Evolutionary conservation across 2,797 vertebrate genomes (phyloP), one percentile per base, ranked within the genome.

Genomic region (Hippoglossus hippoglossus): DNA sequence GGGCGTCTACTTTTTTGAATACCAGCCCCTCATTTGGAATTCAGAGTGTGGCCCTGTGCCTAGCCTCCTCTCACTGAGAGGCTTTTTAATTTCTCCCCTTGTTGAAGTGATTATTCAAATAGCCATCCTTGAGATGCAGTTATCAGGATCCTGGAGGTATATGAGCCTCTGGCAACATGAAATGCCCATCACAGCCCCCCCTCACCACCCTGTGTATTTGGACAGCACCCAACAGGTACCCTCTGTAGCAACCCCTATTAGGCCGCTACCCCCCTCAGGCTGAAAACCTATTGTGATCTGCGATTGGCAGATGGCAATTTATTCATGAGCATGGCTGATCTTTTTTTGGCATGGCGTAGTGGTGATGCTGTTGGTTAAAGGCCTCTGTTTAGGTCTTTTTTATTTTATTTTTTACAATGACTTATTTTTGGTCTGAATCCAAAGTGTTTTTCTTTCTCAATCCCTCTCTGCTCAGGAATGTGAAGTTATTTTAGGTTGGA

Each of bases 21-120:
- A 76, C 79, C 61, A 80, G 78, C 81, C 60, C 52, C 79, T 93
- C 83, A 93, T 94, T 95, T 89, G 70, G 73, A 88, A 94, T 94
- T 92, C 91, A 86, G 85, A 19, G 52, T 70, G 86, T 91, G 90
- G 91, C 83, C 80, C 79, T 63, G 76, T 87, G 91, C 85, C 89
- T 79, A 82, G 91, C 83, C 73, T 85, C 21, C 78, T 85, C 89
- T 92, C 91, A 88, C 91, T 86, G 83, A 91, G 87, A 91, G 87
- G 82, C 82, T 91, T 94, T 93, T 94, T 93, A 93, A 92, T 94
- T 93, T 92, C 83, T 90, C 89, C 89, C 90, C 91, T 91, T 93
- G 90, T 94, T 94, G 91, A 94, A 94, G 91, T 92, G 91, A 93
- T 94, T 94, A 94, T 95, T 95, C 91, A 94, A 95, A 95, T 94